These are phyloP conservation scores for Hofmannophila pseudospretella DNA, from an alignment of 2,888 invertebrate genomes.

Conservation along the genomic window DNA sequence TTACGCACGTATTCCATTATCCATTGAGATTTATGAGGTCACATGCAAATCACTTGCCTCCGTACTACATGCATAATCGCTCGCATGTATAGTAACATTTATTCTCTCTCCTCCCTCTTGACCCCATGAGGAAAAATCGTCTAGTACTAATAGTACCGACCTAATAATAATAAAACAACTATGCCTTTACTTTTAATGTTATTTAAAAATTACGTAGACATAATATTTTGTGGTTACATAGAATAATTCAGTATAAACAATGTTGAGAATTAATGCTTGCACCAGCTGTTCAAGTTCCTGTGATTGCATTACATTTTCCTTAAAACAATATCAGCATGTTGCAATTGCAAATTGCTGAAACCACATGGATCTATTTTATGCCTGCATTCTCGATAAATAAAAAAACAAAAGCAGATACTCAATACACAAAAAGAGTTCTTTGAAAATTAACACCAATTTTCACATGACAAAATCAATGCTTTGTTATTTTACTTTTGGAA, in stretches of 20 bases:
- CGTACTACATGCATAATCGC: too few species aligned
- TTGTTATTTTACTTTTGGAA: not conserved
- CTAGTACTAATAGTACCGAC: too few species aligned
- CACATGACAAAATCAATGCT: slow-evolving; percentile 53
- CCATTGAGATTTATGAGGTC: too few species aligned
- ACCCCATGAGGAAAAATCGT: too few species aligned
- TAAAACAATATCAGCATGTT: slow-evolving; percentile 47
- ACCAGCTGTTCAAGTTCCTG: slow-evolving; percentile 49
- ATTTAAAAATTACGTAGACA: slow-evolving; percentile 75
- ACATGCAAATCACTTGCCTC: too few species aligned
- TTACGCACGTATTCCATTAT: too few species aligned
- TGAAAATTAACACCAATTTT: slow-evolving; percentile 44
- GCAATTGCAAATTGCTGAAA: slow-evolving; percentile 39
- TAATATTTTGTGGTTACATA: slow-evolving; percentile 76
- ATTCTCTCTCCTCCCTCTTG: too few species aligned
- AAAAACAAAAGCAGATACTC: slow-evolving; percentile 51
- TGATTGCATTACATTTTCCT: slow-evolving; percentile 54
- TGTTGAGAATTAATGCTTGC: slow-evolving; percentile 59
- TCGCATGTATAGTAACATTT: too few species aligned
- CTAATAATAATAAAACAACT: too few species aligned
- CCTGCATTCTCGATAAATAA: slow-evolving; percentile 45
- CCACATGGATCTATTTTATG: slow-evolving; percentile 40
- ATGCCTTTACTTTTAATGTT: slow-evolving; percentile 62
- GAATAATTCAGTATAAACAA: slow-evolving; percentile 73
- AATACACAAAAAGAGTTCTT: slow-evolving; percentile 50